Evolutionary conservation across 2,797 vertebrate genomes (phyloP).

Genomic region (Gymnothorax reevesii): DNA sequence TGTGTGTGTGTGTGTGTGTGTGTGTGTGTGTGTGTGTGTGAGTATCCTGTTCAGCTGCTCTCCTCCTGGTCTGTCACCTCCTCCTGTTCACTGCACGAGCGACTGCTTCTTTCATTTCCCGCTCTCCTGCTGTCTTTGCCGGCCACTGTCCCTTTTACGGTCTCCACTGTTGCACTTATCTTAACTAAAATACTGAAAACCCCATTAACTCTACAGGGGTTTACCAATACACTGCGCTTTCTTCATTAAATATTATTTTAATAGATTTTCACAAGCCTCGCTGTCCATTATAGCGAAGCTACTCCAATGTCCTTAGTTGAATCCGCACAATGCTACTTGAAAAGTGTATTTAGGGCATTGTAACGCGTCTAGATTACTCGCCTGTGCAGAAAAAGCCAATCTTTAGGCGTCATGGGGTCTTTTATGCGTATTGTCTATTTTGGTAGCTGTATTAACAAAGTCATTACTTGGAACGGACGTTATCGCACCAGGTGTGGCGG

Average conservation of each 20-base stretch:
- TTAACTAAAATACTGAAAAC: background rate
- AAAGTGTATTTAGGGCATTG: background rate
- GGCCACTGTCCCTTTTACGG: background rate
- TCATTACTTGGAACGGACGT: background rate
- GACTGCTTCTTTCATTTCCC: background rate
- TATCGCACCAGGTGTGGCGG: background rate
- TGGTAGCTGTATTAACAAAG: background rate
- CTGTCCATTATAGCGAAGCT: background rate
- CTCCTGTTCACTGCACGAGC: background rate
- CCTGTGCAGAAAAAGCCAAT: background rate
- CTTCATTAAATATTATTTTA: background rate
- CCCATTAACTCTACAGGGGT: background rate
- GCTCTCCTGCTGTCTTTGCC: background rate
- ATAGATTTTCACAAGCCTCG: slow-evolving; percentile 5
- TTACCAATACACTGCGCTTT: slow-evolving; percentile 2
- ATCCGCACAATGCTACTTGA: background rate
- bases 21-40: too few species aligned
- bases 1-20: too few species aligned
- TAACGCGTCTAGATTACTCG: background rate
- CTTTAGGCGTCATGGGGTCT: background rate
- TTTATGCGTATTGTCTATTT: background rate
- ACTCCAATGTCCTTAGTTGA: slow-evolving; percentile 1
- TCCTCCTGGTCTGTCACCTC: background rate
- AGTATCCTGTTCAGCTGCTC: background rate
- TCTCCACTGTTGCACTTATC: background rate